Evolutionary conservation across 1,140 invertebrate genomes (phyloP), one percentile per base, ranked within the genome.

Genomic region (Aphis gossypii): DNA sequence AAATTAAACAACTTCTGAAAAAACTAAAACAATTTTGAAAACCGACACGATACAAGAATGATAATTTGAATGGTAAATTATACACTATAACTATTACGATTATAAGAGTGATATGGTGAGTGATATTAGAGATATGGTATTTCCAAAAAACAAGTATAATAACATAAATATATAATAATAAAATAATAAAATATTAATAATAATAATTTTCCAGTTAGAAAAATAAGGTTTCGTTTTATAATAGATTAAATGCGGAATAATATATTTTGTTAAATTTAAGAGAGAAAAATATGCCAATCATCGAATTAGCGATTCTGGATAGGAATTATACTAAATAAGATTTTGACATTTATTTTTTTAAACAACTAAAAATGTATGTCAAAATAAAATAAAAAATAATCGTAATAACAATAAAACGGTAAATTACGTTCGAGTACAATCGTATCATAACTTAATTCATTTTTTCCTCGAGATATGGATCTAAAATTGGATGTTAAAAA

Each of bases 1-100:
- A 76, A 76, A 76, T 76, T 76, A 76, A 76, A 76, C 60, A 76
- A 76, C 60, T 76, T 76, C 30, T n/a, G n/a, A 76, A 76, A 76
- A 76, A 76, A 76, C 60, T 68, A 76, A 76, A 76, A 76, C 60
- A 35, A 76, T 76, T 76, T 76, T 76, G 18, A 76, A 76, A 76
- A n/a, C 30, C 60, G 14, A 76, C 60, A 4, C 5, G 11, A 76
- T 35, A 76, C 30, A n/a, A n/a, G 60, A n/a, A 76, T n/a, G 60
- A 76, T n/a, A 76, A 76, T 76, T 76, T 76, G 60, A n/a, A 76
- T 76, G 30, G 30, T 76, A 76, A 76, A 76, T 76, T 76, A 76
- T 76, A 14, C n/a, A 5, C 14, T n/a, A 35, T 76, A n/a, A 76
- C 30, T 35, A 18, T 6, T n/a, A 68, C 60, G 60, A 68, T 68